Evolutionary conservation across 2,888 invertebrate genomes (phyloP), one percentile per base, ranked within the genome.

Genomic region (Galeopsomyia nigrocyanea): DNA sequence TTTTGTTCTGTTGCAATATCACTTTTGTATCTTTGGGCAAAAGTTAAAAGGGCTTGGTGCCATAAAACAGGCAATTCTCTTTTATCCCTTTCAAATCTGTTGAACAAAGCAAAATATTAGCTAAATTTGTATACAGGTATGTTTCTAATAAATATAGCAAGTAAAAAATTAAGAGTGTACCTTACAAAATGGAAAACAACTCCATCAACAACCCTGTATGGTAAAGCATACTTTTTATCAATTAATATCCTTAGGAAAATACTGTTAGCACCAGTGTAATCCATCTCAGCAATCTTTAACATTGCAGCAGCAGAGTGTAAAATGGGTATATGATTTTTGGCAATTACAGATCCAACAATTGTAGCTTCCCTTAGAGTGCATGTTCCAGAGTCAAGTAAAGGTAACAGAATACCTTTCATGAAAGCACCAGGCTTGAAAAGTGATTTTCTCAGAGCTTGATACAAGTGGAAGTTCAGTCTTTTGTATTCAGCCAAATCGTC

Each of bases 351-450:
- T 26, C 97, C 95, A 71, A 99, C 89, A 71, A 99, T 98, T 31
- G 96, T 94, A 0, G 99, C 98, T 88, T 99, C 99, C 72, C 98
- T 90, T 67, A 99, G 88, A 0, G 97, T 96, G 82, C 99, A 99
- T 77, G 94, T 95, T 21, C 98, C 98, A 78, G 95, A 92, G 92
- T 92, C 93, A 50, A 94, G 86, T 56, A 94, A 86, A 0, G 94
- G 94, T 71, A 94, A 82, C 61, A 94, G 86, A 77, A 94, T 90
- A 56, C 93, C 99, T 88, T 99, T 99, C 95, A 99, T 98, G 82
- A 99, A 99, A 55, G 96, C 99, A 22, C 95, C 97, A 55, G 99
- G 98, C 85, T 99, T 99, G 87, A 95, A 99, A 0, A 99, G 89
- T 0, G 99, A 91, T 87, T 98, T 98, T 76, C 93, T 90, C 61